Evolutionary conservation across 1,140 invertebrate species (phyloP), one percentile per base, ranked within the genome.

Genomic region (Agrilus planipennis): DNA sequence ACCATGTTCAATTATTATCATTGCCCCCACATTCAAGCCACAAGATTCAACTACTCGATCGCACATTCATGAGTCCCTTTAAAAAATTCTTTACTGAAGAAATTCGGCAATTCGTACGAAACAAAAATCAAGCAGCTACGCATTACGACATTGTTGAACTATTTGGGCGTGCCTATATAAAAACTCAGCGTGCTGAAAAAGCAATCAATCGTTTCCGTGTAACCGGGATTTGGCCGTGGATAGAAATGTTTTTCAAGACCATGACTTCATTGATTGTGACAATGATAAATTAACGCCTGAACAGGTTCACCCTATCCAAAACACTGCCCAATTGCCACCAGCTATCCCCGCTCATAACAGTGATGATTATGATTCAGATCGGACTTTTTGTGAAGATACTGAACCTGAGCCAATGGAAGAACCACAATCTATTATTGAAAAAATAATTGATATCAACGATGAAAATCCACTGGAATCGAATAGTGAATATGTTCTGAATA

Each of bases 1-100:
- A n/a, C n/a, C n/a, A n/a, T n/a, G n/a, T n/a, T n/a, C n/a, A n/a
- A n/a, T n/a, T n/a, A n/a, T 6, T 62, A 7, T 55, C 46, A 14
- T 41, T 60, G 42, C 53, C 54, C 29, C 42, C 54, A 14, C 58
- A 60, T 38, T 23, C 36, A n/a, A 54, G 46, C 1, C 53, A 53
- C 34, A 44, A 50, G 14, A 16, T 59, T n/a, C 53, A 58, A 29
- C 57, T 50, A 7, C 32, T 56, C 16, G 57, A 58, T 32, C 51
- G n/a, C n/a, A n/a, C n/a, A n/a, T n/a, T n/a, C n/a, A n/a, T n/a
- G n/a, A n/a, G n/a, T n/a, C n/a, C n/a, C n/a, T n/a, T n/a, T n/a
- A n/a, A n/a, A n/a, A n/a, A 38, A 2, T 45, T 53, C 27, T 58
- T 50, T 23, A 45, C 32, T 38, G 42, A 48, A 38, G 38, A 48